Evolutionary conservation across 2,113 vertebrate species (phyloP).

Genomic region (Myocastor coypus): DNA sequence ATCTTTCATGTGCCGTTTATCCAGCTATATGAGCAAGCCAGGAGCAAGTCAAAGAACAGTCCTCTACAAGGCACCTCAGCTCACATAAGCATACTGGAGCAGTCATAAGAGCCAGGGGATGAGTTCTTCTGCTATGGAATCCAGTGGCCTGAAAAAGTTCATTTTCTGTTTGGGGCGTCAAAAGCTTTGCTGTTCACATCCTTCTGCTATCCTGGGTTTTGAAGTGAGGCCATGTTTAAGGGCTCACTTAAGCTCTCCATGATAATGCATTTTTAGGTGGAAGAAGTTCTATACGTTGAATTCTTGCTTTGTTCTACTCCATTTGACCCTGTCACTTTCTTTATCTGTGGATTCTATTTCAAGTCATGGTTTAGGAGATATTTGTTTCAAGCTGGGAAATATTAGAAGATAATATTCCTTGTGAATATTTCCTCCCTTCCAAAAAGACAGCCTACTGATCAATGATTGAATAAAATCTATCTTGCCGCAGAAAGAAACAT

Average conservation of each 20-base stretch:
- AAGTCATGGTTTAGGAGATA: neutral
- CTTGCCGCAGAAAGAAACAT: neutral
- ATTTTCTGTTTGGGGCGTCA: neutral
- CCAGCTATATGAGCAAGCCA: neutral
- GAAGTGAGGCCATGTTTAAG: neutral
- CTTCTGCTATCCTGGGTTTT: neutral
- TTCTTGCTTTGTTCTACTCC: neutral
- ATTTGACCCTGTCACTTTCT: neutral
- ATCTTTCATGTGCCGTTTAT: neutral
- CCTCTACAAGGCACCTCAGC: neutral
- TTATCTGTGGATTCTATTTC: neutral
- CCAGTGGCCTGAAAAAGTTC: neutral
- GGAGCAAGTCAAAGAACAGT: neutral
- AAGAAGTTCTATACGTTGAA: neutral
- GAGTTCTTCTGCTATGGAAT: neutral
- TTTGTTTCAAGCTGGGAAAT: neutral
- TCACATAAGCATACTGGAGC: neutral
- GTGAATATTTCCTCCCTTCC: neutral
- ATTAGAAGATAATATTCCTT: neutral
- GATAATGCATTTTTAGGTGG: neutral
- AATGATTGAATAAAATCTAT: neutral
- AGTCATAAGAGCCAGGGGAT: neutral
- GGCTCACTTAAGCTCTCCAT: too few relatives aligned
- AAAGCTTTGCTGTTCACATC: accelerated
- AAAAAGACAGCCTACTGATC: neutral